Percentiles rank a stretch among this genome's conserved stretches.
These are phyloP conservation scores for Galeopterus variegatus DNA, from an alignment of 2,113 vertebrate genomes.

Conservation along the genomic window DNA sequence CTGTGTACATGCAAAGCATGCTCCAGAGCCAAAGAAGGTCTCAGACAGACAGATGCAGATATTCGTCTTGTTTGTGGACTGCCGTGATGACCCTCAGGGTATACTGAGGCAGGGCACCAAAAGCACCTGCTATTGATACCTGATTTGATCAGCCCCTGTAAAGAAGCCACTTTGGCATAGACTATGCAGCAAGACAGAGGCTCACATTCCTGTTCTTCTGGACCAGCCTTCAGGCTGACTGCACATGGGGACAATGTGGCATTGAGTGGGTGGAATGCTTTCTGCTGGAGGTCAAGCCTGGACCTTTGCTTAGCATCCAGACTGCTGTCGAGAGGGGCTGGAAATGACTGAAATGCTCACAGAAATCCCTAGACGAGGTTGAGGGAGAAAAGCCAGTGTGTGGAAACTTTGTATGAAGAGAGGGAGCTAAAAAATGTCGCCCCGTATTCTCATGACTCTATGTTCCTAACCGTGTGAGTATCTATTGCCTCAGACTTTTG, in stretches of 20 bases:
- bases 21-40: too few species aligned
- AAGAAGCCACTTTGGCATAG: accelerated
- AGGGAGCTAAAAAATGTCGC: accelerated
- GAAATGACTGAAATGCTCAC: accelerated
- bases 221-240: background rate
- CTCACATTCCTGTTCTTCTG: accelerated
- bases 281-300: background rate
- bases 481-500: background rate
- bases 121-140: too few species aligned
- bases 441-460: background rate
- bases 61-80: background rate
- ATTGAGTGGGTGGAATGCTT: accelerated
- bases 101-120: accelerated
- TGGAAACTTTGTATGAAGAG: background rate
- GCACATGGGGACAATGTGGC: accelerated
- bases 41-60: background rate
- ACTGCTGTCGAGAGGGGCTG: accelerated
- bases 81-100: too few species aligned
- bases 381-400: accelerated
- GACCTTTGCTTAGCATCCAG: background rate
- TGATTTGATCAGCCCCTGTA: accelerated
- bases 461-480: too few species aligned
- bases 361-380: too few species aligned
- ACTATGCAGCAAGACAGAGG: accelerated
- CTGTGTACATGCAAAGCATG: accelerated